phyloP scores from a whole-genome alignment of 1,140 invertebrate genomes.

The Archivesica marissinica region DNA sequence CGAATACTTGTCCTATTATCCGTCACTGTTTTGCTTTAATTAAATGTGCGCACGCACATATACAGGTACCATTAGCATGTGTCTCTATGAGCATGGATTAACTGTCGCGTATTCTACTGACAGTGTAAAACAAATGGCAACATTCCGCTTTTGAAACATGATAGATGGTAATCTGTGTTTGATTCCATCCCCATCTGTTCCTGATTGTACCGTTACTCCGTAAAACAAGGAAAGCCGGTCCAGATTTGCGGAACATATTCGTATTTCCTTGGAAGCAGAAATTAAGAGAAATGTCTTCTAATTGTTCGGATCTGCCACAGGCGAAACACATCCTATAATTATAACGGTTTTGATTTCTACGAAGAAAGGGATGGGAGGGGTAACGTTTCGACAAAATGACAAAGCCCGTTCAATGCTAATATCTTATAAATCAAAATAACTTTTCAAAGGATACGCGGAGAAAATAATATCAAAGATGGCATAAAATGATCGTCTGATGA shows the following conservation, averaged over 20 bases:
- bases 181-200: slow-evolving; percentile 53
- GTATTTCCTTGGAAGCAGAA: not conserved
- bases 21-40: too few relatives aligned
- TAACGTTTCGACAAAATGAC: slow-evolving; percentile 39
- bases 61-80: too few relatives aligned
- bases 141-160: slow-evolving; percentile 23
- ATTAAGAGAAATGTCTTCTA: slow-evolving; percentile 59
- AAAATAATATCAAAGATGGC: slow-evolving; percentile 43
- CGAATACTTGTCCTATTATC: too few relatives aligned
- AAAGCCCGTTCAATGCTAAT: slow-evolving; percentile 39
- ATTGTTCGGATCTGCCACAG: slow-evolving; percentile 33
- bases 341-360: slow-evolving; percentile 65
- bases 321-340: slow-evolving; percentile 54
- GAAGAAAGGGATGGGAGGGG: slow-evolving; percentile 53
- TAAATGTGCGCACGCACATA: too few relatives aligned
- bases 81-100: too few relatives aligned
- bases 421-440: slow-evolving; percentile 48
- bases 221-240: not conserved
- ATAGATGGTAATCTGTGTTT: slow-evolving; percentile 39
- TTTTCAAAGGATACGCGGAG: slow-evolving; percentile 14
- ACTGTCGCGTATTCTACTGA: not conserved
- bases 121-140: not conserved
- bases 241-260: slow-evolving; percentile 51
- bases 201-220: slow-evolving; percentile 28
- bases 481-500: slow-evolving; percentile 21